Conservation (phyloP, 2,113 vertebrate species). For the Myotis brandtii region DNA sequence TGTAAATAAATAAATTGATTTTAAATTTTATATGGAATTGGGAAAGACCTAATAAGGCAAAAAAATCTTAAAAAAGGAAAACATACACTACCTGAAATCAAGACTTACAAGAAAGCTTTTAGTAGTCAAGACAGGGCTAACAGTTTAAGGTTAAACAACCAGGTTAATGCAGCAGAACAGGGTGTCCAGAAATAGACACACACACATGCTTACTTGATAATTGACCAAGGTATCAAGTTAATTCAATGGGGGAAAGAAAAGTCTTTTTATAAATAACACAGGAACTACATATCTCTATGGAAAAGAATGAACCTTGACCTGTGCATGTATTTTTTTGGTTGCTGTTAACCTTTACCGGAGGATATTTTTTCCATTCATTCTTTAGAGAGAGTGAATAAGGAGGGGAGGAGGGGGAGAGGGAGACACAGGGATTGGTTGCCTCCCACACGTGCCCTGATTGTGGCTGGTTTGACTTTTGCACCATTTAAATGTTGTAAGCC, state of each 20-base stretch:
- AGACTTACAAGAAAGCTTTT: not conserved
- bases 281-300: not conserved
- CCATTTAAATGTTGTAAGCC: no score
- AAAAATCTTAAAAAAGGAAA: not conserved
- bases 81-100: not conserved
- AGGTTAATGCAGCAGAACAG: not conserved
- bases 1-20: not conserved
- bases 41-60: not conserved
- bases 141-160: not conserved
- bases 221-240: not conserved
- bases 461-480: no score
- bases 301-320: not conserved
- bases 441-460: no score
- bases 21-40: not conserved
- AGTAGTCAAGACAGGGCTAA: not conserved
- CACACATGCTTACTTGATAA: not conserved
- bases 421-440: no score
- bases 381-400: no score
- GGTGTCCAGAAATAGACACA: not conserved
- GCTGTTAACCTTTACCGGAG: no score
- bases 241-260: not conserved
- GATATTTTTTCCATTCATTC: no score
- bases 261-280: not conserved
- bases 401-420: no score
- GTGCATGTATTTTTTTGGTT: not conserved